Evolutionary conservation across 1,140 invertebrate species (phyloP).

Genomic region (Lordiphosa mommai): DNA sequence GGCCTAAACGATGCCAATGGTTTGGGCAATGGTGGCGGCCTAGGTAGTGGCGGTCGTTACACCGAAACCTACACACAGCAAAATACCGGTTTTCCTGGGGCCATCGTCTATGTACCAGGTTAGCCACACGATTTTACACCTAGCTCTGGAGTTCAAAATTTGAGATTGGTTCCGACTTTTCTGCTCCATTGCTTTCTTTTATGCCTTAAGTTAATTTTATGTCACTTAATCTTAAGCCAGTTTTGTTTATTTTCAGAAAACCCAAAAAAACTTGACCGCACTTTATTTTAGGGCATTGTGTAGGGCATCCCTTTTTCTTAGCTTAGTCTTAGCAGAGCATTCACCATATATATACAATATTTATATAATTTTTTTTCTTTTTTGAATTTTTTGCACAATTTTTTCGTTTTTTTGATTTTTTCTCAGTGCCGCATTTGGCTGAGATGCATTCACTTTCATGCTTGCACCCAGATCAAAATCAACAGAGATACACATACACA

Average conservation of each 20-base stretch:
- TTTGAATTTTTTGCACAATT: neutral
- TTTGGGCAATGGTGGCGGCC: conserved; percentile 26
- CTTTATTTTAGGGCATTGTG: neutral
- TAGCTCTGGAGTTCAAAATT: conserved; percentile 46
- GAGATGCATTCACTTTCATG: conserved; percentile 17
- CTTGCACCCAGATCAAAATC: neutral
- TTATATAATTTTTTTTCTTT: no score
- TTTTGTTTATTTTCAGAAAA: conserved; percentile 53
- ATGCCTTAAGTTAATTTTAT: conserved; percentile 12
- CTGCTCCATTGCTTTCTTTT: neutral
- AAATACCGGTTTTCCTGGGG: conserved; percentile 78
- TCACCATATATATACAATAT: no score
- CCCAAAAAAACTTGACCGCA: neutral
- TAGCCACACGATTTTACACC: conserved; percentile 45
- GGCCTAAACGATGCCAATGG: conserved; percentile 23
- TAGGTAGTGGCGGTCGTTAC: conserved; percentile 23
- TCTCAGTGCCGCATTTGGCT: conserved; percentile 8
- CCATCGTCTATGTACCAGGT: conserved; percentile 65
- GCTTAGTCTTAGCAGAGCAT: no score
- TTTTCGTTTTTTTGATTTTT: neutral
- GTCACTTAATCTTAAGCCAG: conserved; percentile 28
- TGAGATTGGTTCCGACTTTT: conserved; percentile 38
- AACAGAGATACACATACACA: conserved; percentile 13
- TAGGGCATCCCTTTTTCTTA: no score
- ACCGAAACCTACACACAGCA: conserved; percentile 42